Evolutionary conservation across 2,113 vertebrate genomes (phyloP).

Genomic region (Galeopterus variegatus): DNA sequence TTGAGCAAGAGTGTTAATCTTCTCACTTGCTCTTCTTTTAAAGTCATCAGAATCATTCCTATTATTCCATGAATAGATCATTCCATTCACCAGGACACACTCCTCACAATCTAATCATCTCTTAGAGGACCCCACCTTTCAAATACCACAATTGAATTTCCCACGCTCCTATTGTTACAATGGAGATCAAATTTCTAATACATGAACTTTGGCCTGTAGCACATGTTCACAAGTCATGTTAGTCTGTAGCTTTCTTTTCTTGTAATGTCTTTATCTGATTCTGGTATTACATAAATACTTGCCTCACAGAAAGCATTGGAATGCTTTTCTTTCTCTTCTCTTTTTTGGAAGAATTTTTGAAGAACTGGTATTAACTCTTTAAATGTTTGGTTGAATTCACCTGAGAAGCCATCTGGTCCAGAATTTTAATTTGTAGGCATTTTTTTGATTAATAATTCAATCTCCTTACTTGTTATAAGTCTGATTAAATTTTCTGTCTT

Average conservation of each 20-base stretch:
- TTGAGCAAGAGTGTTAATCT: too few species aligned
- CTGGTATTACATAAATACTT: background rate
- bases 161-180: too few species aligned
- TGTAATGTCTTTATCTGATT: background rate
- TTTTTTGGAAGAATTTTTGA: background rate
- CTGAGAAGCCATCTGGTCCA: background rate
- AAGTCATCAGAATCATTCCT: too few species aligned
- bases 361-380: background rate
- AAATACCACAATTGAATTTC: too few species aligned
- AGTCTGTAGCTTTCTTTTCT: background rate
- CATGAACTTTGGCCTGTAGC: too few species aligned
- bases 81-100: too few species aligned
- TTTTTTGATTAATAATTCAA: conserved; percentile 5
- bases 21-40: too few species aligned
- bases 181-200: too few species aligned
- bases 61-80: too few species aligned
- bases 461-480: background rate
- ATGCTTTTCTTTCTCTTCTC: background rate
- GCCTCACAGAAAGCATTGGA: background rate
- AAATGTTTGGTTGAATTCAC: background rate
- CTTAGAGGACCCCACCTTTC: too few species aligned
- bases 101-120: too few species aligned
- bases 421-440: background rate
- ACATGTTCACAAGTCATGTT: background rate
- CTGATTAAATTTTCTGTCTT: background rate